phyloP scores from a whole-genome alignment of 2,888 invertebrate species.

The Eristalinus sepulchralis region DNA sequence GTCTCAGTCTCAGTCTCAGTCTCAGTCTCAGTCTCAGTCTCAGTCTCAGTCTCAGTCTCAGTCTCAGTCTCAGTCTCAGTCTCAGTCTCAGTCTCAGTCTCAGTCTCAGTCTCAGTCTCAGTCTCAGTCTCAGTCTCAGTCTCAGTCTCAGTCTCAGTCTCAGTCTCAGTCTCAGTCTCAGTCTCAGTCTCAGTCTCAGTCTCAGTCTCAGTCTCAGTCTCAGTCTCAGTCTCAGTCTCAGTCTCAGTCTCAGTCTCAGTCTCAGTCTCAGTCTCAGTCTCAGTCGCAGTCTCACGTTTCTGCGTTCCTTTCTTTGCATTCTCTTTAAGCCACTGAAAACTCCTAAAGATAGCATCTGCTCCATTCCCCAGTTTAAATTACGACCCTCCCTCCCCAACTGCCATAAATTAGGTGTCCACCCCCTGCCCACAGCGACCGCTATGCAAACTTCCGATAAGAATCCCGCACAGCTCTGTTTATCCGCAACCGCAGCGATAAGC shows the following conservation, averaged over 20 bases:
- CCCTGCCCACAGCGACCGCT: not conserved
- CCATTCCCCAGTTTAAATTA: not conserved
- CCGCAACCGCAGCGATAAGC: constrained; percentile 6
- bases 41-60: not conserved
- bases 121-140: not conserved
- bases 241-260: too few species aligned
- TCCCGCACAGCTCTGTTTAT: constrained; percentile 35
- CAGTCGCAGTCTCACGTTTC: too few species aligned
- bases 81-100: not conserved
- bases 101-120: not conserved
- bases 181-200: not conserved
- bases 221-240: too few species aligned
- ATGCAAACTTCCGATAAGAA: not conserved
- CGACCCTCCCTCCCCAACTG: not conserved
- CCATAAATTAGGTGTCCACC: not conserved
- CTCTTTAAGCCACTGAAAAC: not conserved
- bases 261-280: too few species aligned
- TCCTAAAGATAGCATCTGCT: not conserved
- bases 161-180: not conserved
- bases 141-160: not conserved
- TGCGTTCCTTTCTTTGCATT: too few species aligned
- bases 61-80: not conserved
- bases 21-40: not conserved
- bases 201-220: not conserved
- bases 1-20: not conserved